Conservation (phyloP, 2,113 vertebrate species). For the Pteropus alecto region DNA sequence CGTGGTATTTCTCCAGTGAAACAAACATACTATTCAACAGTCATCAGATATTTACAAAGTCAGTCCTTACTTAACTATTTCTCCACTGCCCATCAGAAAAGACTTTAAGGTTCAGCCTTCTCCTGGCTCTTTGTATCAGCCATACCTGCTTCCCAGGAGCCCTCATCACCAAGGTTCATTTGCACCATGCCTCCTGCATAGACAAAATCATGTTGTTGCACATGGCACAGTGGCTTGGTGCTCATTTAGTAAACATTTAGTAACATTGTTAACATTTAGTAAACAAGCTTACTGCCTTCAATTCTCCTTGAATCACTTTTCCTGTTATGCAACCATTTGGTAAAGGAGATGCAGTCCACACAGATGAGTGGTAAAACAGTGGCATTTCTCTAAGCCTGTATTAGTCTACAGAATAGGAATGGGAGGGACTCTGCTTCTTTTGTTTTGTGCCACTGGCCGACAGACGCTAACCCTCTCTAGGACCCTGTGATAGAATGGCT, state of each 20-base stretch:
- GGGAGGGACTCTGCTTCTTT: neutral
- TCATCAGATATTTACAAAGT: neutral
- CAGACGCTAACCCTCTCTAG: neutral
- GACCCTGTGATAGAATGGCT: neutral
- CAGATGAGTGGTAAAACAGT: neutral
- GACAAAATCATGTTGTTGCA: neutral
- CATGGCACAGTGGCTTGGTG: neutral
- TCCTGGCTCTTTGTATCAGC: neutral
- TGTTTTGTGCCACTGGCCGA: neutral
- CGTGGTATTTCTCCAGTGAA: conserved; percentile 33
- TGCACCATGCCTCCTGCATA: neutral
- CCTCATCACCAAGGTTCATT: neutral
- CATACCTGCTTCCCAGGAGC: neutral
- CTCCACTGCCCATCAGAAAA: neutral
- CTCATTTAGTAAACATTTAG: neutral
- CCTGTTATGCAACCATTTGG: neutral
- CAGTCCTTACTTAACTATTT: neutral
- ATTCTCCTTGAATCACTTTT: neutral
- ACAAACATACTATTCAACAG: neutral
- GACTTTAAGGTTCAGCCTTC: neutral
- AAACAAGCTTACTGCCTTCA: conserved; percentile 14
- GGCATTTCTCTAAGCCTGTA: neutral
- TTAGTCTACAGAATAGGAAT: neutral
- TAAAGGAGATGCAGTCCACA: neutral
- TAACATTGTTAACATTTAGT: neutral